Conservation (phyloP, 1,140 invertebrate species). For the Bombus cullumanus region DNA sequence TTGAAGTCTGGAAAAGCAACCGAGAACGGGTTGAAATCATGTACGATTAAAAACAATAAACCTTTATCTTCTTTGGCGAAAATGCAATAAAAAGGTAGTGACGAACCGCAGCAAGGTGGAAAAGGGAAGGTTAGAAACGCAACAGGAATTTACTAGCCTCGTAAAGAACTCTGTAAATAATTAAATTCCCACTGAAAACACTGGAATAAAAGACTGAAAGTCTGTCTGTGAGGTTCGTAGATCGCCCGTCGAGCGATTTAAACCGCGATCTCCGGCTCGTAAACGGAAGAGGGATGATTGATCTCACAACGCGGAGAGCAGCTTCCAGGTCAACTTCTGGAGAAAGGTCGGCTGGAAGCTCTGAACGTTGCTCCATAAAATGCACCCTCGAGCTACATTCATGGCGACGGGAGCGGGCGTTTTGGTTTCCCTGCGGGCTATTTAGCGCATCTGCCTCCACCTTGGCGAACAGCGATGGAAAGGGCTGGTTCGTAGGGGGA, state of each 20-base stretch:
- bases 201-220: background rate
- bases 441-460: conserved; percentile 80
- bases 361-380: conserved; percentile 64
- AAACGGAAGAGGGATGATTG: conserved; percentile 53
- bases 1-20: background rate
- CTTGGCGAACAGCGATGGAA: conserved; percentile 48
- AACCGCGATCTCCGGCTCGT: conserved; percentile 7
- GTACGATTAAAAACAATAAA: background rate
- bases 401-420: conserved; percentile 57
- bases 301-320: conserved; percentile 39
- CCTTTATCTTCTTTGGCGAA: background rate
- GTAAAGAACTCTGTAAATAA: background rate
- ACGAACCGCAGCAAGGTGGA: background rate
- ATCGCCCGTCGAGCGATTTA: background rate
- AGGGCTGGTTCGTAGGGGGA: background rate
- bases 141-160: background rate
- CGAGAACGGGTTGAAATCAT: too few species aligned
- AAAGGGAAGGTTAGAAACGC: background rate
- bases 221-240: too few species aligned
- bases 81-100: background rate
- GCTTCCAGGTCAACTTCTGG: conserved; percentile 35
- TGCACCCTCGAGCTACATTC: conserved; percentile 66
- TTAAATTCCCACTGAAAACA: background rate
- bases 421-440: conserved; percentile 76
- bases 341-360: conserved; percentile 56